Evolutionary conservation across 2,888 invertebrate genomes (phyloP).

Genomic region (Rhingia rostrata): DNA sequence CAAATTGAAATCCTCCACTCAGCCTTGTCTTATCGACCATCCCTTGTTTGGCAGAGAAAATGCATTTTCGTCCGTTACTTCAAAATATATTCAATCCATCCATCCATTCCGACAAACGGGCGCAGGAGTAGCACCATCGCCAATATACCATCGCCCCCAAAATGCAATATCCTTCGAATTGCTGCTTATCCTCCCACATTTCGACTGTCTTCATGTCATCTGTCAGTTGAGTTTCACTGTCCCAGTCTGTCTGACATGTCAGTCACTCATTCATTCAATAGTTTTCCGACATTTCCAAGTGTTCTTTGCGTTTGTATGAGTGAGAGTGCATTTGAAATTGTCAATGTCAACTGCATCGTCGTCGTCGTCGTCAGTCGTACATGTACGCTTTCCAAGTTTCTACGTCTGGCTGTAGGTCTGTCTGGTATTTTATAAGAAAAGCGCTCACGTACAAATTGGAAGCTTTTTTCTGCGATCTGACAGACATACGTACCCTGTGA

Average conservation of each 20-base stretch:
- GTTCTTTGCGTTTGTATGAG: slow-evolving; percentile 35
- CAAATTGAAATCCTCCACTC: slow-evolving; percentile 22
- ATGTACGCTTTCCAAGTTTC: not conserved
- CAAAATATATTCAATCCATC: slow-evolving; percentile 35
- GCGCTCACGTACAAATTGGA: slow-evolving; percentile 66
- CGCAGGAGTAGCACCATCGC: not conserved
- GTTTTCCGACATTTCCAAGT: slow-evolving; percentile 63
- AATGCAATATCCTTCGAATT: slow-evolving; percentile 70
- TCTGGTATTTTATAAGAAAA: slow-evolving; percentile 57
- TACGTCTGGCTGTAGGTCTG: slow-evolving; percentile 34
- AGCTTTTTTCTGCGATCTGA: slow-evolving; percentile 61
- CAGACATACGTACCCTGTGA: slow-evolving; percentile 55
- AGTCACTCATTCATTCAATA: slow-evolving; percentile 73
- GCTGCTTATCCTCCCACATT: not conserved
- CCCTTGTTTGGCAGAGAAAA: not conserved
- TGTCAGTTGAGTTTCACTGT: slow-evolving; percentile 69
- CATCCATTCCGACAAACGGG: not conserved
- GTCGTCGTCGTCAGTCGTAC: slow-evolving; percentile 31
- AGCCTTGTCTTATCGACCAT: not conserved
- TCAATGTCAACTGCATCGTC: slow-evolving; percentile 70
- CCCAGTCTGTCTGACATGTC: slow-evolving; percentile 65
- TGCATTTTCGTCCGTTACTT: slow-evolving; percentile 44
- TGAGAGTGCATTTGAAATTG: slow-evolving; percentile 71
- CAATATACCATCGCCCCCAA: slow-evolving; percentile 15
- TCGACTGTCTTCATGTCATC: slow-evolving; percentile 62